Conservation (phyloP, 2,888 invertebrate genomes). For the Drosophila merina region DNA sequence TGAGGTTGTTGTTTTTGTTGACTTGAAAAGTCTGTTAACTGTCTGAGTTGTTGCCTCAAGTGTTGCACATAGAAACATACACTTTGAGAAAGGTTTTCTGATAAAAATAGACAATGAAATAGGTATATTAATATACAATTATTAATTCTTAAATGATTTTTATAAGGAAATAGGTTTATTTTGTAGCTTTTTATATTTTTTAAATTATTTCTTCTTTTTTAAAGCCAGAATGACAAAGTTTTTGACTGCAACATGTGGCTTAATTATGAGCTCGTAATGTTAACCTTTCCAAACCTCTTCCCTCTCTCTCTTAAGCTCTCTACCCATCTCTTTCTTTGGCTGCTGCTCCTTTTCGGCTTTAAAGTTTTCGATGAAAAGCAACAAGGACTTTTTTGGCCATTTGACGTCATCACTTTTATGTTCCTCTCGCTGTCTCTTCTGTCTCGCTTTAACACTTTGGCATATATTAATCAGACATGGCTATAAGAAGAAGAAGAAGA, state of each 20-base stretch:
- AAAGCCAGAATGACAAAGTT: constrained; percentile 45
- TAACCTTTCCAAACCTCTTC: constrained; percentile 24
- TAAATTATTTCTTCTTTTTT: background rate
- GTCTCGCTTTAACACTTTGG: constrained; percentile 3
- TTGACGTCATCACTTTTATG: constrained; percentile 52
- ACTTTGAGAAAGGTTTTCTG: background rate
- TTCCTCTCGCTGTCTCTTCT: background rate
- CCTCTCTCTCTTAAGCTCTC: background rate
- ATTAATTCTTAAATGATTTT: too few relatives aligned
- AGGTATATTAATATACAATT: too few relatives aligned
- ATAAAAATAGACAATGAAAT: too few relatives aligned
- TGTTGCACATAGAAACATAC: constrained; percentile 50
- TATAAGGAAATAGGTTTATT: too few relatives aligned
- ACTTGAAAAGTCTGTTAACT: constrained; percentile 67
- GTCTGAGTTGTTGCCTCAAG: constrained; percentile 68
- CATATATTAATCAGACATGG: constrained; percentile 36
- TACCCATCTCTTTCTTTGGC: background rate
- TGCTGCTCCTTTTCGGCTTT: background rate
- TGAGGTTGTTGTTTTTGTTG: constrained; percentile 36
- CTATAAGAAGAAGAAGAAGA: constrained; percentile 11
- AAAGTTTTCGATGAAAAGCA: background rate
- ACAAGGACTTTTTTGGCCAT: constrained; percentile 31
- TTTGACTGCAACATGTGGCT: constrained; percentile 69
- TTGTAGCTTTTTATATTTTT: too few relatives aligned
- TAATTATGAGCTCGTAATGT: constrained; percentile 68